Evolutionary conservation across 2,888 invertebrate species (phyloP).

Genomic region (Alloplasta piceator): DNA sequence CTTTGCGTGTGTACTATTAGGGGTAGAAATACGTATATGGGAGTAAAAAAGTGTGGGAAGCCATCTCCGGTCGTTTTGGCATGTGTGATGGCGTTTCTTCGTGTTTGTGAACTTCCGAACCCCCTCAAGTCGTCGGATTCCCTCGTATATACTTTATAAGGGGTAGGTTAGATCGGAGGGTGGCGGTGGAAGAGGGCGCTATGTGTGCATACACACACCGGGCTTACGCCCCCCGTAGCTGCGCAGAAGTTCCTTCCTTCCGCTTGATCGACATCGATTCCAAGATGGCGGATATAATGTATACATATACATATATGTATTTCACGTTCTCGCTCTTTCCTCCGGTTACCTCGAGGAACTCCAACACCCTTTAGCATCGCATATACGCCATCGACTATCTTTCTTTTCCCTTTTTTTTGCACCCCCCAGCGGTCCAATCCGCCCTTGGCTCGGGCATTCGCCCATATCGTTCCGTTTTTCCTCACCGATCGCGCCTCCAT

Average conservation of each 20-base stretch:
- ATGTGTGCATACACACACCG: constrained; percentile 70
- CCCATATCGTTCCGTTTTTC: constrained; percentile 78
- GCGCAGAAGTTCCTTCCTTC: constrained; percentile 81
- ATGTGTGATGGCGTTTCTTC: not conserved
- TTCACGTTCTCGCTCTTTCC: constrained; percentile 48
- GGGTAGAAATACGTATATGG: not conserved
- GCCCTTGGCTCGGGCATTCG: constrained; percentile 70
- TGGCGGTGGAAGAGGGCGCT: constrained; percentile 64
- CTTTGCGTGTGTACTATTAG: constrained; percentile 7
- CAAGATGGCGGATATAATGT: constrained; percentile 78
- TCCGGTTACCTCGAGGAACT: constrained; percentile 21
- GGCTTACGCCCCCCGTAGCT: constrained; percentile 72
- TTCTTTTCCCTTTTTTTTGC: constrained; percentile 67
- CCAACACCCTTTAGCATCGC: constrained; percentile 4
- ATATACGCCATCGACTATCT: constrained; percentile 57
- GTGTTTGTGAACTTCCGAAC: constrained; percentile 29
- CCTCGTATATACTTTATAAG: constrained; percentile 60
- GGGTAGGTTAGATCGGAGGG: constrained; percentile 55
- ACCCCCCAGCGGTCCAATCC: constrained; percentile 66
- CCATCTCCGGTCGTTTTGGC: no score
- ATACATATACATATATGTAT: not conserved
- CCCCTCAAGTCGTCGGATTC: constrained; percentile 53
- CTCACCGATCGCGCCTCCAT: constrained; percentile 64
- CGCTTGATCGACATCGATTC: constrained; percentile 81
- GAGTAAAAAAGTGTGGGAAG: not conserved